Percentiles rank a stretch among this genome's conserved stretches.
phyloP scores from a whole-genome alignment of 2,113 vertebrate species.

The Hippotragus niger region DNA sequence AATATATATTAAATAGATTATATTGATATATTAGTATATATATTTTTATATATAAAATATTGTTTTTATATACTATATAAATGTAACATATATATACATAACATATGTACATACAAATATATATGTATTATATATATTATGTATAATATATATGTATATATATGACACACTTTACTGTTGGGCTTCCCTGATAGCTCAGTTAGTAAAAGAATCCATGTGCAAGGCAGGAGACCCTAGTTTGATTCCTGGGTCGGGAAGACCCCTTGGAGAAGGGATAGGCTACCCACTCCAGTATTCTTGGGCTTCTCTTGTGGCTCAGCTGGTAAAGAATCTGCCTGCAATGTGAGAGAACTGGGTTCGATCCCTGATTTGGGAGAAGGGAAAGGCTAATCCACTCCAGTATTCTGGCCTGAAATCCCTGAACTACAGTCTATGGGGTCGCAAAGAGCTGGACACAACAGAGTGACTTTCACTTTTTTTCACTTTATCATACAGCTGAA shows the following conservation, averaged over 20 bases:
- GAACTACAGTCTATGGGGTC: background rate
- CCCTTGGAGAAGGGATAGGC: background rate
- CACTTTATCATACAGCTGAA: background rate
- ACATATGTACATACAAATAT: too few relatives aligned
- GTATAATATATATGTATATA: too few relatives aligned
- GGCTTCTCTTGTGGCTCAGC: background rate
- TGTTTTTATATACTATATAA: too few relatives aligned
- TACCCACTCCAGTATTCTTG: background rate
- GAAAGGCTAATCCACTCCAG: background rate
- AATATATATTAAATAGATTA: too few relatives aligned
- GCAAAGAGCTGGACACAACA: background rate
- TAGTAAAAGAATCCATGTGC: background rate
- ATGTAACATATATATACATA: too few relatives aligned
- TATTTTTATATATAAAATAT: too few relatives aligned
- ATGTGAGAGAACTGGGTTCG: rapidly evolving
- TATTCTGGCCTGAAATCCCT: background rate
- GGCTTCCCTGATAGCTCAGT: background rate
- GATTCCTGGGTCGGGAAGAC: background rate
- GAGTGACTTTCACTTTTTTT: background rate
- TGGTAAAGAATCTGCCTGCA: background rate
- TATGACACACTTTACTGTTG: background rate
- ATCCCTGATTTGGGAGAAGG: background rate
- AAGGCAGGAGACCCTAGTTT: background rate
- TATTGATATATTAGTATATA: too few relatives aligned
- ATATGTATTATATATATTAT: too few relatives aligned